Base-by-base conservation (phyloP, 1,140 invertebrate species). In the Pseudoatta argentina region DNA sequence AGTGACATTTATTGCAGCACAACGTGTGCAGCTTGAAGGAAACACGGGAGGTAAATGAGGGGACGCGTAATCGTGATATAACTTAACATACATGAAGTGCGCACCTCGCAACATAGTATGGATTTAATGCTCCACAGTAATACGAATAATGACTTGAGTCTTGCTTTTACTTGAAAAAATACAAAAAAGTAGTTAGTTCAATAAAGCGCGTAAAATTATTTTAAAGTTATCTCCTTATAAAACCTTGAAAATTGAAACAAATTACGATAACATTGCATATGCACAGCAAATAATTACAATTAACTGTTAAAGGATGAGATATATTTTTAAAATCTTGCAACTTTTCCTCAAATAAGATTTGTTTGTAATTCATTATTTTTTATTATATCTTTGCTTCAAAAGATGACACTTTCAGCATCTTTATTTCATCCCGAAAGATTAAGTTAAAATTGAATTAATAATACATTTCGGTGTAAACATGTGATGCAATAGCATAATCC, bases 1-100 rank as follows among this genome's bases (percentile, higher is more conserved):
- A 83, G 79, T 83, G 79, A 83, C 79, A 61, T 83, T 83, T 83
- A 83, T 83, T 83, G 55, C 78, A 57, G 61, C 61, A 44, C 39
- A 61, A 24, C 61, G 76, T 67, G 76, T 66, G 48, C 39, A 48
- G 66, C 48, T 67, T n/a, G 34, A 69, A 53, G n/a, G 57, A 51
- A 75, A 59, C 39, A 48, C 48, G 55, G 53, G 7, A 44, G 24
- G 39, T 82, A 82, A 73, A 82, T 73, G 67, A 82, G 39, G 55
- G 69, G n/a, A 73, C 27, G 69, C 79, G 55, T 73, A 73, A 75
- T 75, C 69, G 27, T 55, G 75, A 64, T 79, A 66, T 79, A 79
- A 85, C 48, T 79, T 64, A 53, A 79, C 75, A 64, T 66, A 69
- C 63, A 76, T 67, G 39, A 73, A 61, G 39, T 73, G 67, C 44